Evolutionary conservation across 2,797 vertebrate species (phyloP).

Genomic region (Sphenodon punctatus): DNA sequence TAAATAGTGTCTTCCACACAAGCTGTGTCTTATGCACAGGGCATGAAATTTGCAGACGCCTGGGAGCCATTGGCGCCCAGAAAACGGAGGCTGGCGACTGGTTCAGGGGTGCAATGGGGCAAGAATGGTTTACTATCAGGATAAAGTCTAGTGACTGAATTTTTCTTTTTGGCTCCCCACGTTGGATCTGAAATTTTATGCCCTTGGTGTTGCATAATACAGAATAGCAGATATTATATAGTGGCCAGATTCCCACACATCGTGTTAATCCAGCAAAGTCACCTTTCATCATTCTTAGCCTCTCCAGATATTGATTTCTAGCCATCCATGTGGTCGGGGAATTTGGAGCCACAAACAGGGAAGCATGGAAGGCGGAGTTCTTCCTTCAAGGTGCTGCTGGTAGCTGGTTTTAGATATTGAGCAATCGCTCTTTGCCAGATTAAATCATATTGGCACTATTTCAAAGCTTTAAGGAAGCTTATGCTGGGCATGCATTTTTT

Average conservation of each 20-base stretch:
- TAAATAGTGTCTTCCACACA: not conserved
- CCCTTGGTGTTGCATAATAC: not conserved
- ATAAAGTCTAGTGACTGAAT: no score
- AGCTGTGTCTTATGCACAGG: not conserved
- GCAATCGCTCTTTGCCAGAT: not conserved
- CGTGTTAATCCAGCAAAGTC: not conserved
- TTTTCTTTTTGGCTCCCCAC: no score
- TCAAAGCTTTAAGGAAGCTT: not conserved
- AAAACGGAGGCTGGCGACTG: no score
- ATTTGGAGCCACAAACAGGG: not conserved
- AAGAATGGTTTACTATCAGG: no score
- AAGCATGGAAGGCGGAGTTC: not conserved
- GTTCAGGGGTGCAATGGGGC: no score
- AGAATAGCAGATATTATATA: not conserved
- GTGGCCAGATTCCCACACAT: accelerated
- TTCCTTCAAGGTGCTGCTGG: not conserved
- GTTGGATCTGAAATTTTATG: no score
- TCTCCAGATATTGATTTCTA: not conserved
- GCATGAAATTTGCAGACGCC: no score
- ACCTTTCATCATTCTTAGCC: not conserved
- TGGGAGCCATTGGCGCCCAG: no score
- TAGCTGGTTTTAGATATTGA: not conserved
- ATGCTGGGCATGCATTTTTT: not conserved
- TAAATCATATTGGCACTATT: not conserved
- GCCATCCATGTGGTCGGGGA: accelerated